Conservation (phyloP, 2,113 vertebrate species). For the Mixornis gularis region DNA sequence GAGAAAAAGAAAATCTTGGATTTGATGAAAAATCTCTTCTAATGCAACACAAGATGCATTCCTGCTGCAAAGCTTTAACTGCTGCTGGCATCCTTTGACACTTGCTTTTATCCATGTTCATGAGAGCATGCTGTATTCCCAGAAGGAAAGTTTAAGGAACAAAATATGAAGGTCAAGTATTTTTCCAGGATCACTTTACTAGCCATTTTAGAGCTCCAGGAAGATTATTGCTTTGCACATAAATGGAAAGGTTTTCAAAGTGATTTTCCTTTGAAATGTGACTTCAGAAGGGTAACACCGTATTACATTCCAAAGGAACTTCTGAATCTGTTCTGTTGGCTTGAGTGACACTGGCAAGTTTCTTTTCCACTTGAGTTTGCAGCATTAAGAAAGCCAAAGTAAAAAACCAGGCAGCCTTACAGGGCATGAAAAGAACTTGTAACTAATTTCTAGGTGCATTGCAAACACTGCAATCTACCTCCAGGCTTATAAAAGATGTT, state of each 20-base stretch:
- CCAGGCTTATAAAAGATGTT: not conserved
- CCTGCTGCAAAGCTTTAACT: constrained; percentile 25
- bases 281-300: not conserved
- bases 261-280: constrained; percentile 14
- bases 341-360: not conserved
- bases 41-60: constrained; percentile 1
- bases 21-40: not conserved
- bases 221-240: not conserved
- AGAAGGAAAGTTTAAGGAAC: constrained; percentile 9
- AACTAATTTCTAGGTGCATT: not conserved
- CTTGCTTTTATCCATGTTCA: not conserved
- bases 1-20: not conserved
- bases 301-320: not conserved
- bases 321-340: not conserved
- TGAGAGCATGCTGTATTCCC: not conserved
- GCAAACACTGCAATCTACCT: not conserved
- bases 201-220: constrained; percentile 12
- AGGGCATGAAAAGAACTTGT: not conserved
- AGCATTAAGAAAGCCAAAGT: not conserved
- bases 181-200: constrained; percentile 37
- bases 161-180: not conserved
- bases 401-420: not conserved
- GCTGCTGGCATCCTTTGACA: constrained; percentile 20
- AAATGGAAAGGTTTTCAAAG: constrained; percentile 18
- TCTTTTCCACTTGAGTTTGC: not conserved